phyloP scores from a whole-genome alignment of 2,797 vertebrate species.

The Buphagus erythrorhynchus region DNA sequence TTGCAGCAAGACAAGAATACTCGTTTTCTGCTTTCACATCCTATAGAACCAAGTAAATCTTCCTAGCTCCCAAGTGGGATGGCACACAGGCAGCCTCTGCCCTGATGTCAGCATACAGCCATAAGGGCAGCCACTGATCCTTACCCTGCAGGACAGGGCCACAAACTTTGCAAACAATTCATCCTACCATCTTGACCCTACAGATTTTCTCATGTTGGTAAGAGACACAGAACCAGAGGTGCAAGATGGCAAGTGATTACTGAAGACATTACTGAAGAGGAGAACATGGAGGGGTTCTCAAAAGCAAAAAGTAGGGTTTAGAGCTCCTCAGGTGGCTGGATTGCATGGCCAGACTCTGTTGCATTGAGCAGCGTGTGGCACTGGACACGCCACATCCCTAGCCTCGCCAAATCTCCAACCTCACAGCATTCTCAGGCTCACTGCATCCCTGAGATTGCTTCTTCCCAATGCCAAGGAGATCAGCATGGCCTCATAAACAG shows the following conservation, averaged over 20 bases:
- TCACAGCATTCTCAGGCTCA: background rate
- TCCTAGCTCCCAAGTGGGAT: background rate
- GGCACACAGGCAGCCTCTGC: background rate
- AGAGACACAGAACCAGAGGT: background rate
- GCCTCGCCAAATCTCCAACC: background rate
- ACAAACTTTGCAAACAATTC: background rate
- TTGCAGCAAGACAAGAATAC: background rate
- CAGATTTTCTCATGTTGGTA: background rate
- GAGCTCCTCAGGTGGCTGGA: background rate
- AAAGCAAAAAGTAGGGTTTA: background rate
- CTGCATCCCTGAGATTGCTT: fast-evolving
- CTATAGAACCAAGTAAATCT: background rate
- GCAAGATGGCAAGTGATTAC: background rate
- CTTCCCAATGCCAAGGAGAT: background rate
- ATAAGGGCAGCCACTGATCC: fast-evolving
- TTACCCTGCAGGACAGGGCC: background rate
- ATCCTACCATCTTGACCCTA: background rate
- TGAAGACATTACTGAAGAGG: too few species aligned
- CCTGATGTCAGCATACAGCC: background rate
- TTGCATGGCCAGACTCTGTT: background rate
- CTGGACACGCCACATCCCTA: background rate
- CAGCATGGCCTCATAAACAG: fast-evolving
- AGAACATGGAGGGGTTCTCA: background rate
- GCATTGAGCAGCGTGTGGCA: fast-evolving
- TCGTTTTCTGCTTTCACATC: background rate